Evolutionary conservation across 2,797 vertebrate genomes (phyloP), one percentile per base, ranked within the genome.

Genomic region (Danio choprae): DNA sequence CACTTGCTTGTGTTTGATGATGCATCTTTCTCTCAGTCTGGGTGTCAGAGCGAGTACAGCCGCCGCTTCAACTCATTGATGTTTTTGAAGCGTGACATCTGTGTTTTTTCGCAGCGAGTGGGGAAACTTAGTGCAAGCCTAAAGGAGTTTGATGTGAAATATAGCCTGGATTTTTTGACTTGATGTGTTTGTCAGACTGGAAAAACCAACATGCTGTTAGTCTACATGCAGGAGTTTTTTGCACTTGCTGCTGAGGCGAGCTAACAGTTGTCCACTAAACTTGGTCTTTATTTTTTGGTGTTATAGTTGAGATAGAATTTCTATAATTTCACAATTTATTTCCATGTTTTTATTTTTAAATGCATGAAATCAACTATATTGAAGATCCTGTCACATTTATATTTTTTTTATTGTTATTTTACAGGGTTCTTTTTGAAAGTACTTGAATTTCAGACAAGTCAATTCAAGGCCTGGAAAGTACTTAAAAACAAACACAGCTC

Each of bases 1-100:
- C 87, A 83, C 69, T 12, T 10, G 50, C 7, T 48, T 53, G 79
- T 8, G 83, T 88, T 85, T 89, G 74, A 87, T 84, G 84, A 70
- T 74, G 59, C 58, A 44, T 65, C 67, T n/a, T 11, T 36, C 48
- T 53, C 36, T 38, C 55, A 43, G 36, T 43, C 63, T 68, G 20
- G 20, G 5, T 38, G 80, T 58, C 18, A n/a, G 82, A 48, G 5
- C 68, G 63, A 80, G 13, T 77, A 40, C 6, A n/a, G 20, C 67
- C 15, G 43, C 73, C 2, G 2, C 10, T 80, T 46, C 48, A 73
- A 65, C 22, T 56, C 20, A 71, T 53, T 77, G 51, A 82, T 20
- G 53, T 43, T 78, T 77, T 55, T 63, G 22, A 65, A 72, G 51
- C 44, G 22, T 38, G 50, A 22, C 64, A 63, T 75, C 48, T n/a